Base-by-base conservation (phyloP, 2,797 vertebrate species). In the Rhodeus uyekii region DNA sequence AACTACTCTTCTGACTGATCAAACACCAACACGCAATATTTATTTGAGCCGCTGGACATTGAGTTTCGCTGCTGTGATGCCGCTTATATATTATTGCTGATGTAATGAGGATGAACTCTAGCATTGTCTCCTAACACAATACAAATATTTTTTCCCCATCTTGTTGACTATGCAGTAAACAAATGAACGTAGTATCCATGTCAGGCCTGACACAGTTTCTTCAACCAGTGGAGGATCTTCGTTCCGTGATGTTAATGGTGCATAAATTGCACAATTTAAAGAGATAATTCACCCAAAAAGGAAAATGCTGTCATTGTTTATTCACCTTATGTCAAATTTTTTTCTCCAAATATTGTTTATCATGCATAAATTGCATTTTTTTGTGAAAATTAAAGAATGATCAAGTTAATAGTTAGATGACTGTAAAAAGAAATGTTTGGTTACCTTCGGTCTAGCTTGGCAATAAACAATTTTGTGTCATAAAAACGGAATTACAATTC, bases 11-110 rank as follows among this genome's bases (percentile, higher is more conserved):
- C 77, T 78, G 81, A 85, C 86, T 80, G 80, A 89, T 85, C 55
- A 87, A 84, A 86, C 81, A 86, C 76, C 86, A 78, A 86, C 85
- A 90, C 53, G 32, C 79, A 64, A 50, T 76, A 82, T 87, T 88
- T 81, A 82, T 85, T 87, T 81, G 76, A 83, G 83, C 48, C 50
- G 65, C 44, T 22, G 69, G 64, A 80, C 84, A 67, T 38, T 75
- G 76, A 4, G 67, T 18, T 50, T 76, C 19, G 29, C 81, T 46
- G 39, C 46, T 58, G 69, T 50, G 42, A 75, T 53, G 32, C 55
- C 34, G 44, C 34, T 39, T 69, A n/a, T 42, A 68, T 71, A 32
- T 88, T 82, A 85, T 87, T 82, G 63, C 53, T 82, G 74, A 84
- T 83, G 48, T 68, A 69, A 81, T 80, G 60, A 80, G 73, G 63